phyloP scores from a whole-genome alignment of 2,888 invertebrate genomes.

The Fabriciana adippe region DNA sequence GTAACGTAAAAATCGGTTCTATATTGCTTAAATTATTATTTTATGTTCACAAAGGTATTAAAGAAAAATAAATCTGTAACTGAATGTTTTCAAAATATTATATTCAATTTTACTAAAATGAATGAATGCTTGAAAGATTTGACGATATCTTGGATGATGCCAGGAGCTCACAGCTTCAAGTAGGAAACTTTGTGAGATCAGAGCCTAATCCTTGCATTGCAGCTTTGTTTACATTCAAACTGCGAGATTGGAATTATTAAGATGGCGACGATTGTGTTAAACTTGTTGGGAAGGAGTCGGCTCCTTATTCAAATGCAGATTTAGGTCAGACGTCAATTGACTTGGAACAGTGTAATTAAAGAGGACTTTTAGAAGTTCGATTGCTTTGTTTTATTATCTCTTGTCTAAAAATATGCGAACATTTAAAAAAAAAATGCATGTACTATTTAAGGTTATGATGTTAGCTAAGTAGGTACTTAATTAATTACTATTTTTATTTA shows the following conservation, averaged over 20 bases:
- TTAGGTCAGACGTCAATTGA: conserved; percentile 74
- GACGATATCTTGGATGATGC: conserved; percentile 44
- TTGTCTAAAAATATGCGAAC: neutral
- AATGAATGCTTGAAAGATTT: conserved; percentile 16
- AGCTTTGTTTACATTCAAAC: conserved; percentile 71
- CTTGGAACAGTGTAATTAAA: conserved; percentile 70
- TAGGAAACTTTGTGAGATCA: conserved; percentile 69
- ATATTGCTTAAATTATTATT: no score
- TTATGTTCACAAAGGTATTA: no score
- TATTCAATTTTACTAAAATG: conserved; percentile 1
- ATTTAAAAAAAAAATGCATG: no score
- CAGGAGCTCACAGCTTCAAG: conserved; percentile 41
- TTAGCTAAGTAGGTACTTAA: no score
- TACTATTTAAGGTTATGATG: no score
- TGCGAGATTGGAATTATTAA: conserved; percentile 74
- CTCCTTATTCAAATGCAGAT: conserved; percentile 75
- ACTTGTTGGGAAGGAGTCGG: conserved; percentile 65
- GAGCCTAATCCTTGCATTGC: conserved; percentile 64
- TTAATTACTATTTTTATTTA: no score
- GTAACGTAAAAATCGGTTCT: no score
- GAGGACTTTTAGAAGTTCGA: conserved; percentile 61
- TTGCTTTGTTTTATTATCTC: conserved; percentile 53
- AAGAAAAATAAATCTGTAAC: no score
- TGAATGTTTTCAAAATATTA: neutral
- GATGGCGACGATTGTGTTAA: conserved; percentile 73